Conservation (phyloP, 2,113 vertebrate genomes). For the Ophthalmolycus amberensis region DNA sequence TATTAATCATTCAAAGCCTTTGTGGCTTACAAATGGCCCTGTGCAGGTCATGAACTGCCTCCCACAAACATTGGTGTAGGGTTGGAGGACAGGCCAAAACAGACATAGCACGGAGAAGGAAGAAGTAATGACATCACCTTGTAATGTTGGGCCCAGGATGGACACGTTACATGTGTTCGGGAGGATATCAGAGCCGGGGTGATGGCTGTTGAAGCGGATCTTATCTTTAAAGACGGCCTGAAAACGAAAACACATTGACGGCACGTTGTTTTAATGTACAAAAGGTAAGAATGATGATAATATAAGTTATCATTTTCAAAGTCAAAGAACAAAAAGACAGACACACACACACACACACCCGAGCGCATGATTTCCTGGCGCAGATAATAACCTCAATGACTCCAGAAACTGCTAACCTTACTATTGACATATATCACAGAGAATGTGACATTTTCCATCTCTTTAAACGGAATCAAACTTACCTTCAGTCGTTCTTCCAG, state of each 20-base stretch:
- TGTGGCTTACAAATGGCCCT: constrained; percentile 70
- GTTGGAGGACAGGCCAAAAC: constrained; percentile 41
- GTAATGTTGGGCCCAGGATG: constrained; percentile 87
- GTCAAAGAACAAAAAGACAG: not conserved
- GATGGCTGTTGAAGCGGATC: constrained; percentile 89
- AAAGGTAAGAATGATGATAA: not conserved
- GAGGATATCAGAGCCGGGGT: constrained; percentile 84
- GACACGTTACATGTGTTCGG: constrained; percentile 97
- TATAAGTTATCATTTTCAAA: not conserved
- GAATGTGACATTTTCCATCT: not conserved
- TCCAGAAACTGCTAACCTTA: not conserved
- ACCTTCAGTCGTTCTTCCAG: constrained; percentile 90
- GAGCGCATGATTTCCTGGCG: not conserved
- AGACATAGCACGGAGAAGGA: constrained; percentile 15
- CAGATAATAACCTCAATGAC: not conserved
- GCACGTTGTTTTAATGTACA: too few relatives aligned
- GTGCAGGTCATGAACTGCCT: constrained; percentile 59
- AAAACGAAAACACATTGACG: not conserved
- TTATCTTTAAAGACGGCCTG: constrained; percentile 88
- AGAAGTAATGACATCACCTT: constrained; percentile 82
- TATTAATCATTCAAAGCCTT: constrained; percentile 72
- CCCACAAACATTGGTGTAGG: constrained; percentile 43
- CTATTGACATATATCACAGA: not conserved
- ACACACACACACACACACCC: not conserved
- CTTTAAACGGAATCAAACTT: constrained; percentile 36